These are phyloP conservation scores for Falco cherrug DNA, from an alignment of 2,797 vertebrate genomes.

Conservation along the genomic window DNA sequence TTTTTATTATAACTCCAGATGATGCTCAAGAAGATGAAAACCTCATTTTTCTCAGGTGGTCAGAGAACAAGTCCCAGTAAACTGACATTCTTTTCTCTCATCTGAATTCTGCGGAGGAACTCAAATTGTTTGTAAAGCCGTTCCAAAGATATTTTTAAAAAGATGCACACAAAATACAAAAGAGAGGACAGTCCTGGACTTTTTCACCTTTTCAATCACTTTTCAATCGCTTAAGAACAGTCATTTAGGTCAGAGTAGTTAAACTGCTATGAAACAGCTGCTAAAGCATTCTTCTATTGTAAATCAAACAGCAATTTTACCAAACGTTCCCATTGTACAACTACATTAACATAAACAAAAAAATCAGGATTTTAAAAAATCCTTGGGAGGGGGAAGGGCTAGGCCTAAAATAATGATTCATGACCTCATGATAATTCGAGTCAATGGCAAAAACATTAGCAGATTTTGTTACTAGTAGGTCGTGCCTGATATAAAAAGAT, in stretches of 20 bases:
- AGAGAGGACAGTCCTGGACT: neutral
- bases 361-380: neutral
- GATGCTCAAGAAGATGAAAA: slow-evolving; percentile 30
- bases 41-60: slow-evolving; percentile 22
- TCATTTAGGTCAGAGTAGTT: slow-evolving; percentile 29
- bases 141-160: neutral
- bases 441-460: neutral
- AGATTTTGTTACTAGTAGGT: neutral
- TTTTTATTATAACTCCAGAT: slow-evolving; percentile 52
- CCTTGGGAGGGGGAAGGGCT: neutral
- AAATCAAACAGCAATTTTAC: slow-evolving; percentile 25
- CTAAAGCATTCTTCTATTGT: neutral
- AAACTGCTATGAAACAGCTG: slow-evolving; percentile 48
- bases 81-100: neutral
- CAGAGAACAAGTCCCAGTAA: slow-evolving; percentile 29
- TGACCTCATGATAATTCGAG: neutral
- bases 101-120: slow-evolving; percentile 15
- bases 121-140: neutral
- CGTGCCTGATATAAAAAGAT: neutral
- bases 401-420: neutral
- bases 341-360: neutral
- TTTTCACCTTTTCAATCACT: slow-evolving; percentile 40
- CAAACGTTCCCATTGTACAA: neutral
- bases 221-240: slow-evolving; percentile 28
- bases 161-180: neutral